Evolutionary conservation across 2,113 vertebrate species (phyloP).

Genomic region (Astur gentilis): DNA sequence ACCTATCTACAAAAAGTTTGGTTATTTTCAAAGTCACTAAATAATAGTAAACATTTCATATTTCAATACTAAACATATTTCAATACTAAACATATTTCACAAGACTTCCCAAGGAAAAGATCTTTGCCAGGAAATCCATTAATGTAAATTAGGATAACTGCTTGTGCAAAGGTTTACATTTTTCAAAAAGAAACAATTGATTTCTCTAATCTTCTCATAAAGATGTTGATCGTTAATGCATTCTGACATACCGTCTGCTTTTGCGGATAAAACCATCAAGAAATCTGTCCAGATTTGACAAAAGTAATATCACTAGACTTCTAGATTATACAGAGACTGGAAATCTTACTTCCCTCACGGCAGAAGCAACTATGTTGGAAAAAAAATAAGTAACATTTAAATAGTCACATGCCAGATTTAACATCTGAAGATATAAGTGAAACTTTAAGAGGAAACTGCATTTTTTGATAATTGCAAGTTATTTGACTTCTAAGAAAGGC

Average conservation of each 20-base stretch:
- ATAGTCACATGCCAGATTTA: neutral
- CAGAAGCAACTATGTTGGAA: neutral
- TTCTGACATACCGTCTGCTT: neutral
- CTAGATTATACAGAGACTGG: neutral
- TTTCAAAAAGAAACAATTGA: constrained; percentile 42
- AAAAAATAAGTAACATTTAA: neutral
- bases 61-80: neutral
- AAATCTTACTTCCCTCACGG: neutral
- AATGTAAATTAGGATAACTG: constrained; percentile 22
- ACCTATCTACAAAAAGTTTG: neutral
- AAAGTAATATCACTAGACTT: constrained; percentile 9
- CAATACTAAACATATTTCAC: neutral
- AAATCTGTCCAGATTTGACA: constrained; percentile 3
- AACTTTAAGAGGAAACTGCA: neutral
- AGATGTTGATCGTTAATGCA: constrained; percentile 1
- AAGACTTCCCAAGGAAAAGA: neutral
- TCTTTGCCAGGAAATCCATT: constrained; percentile 26
- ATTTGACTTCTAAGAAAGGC: neutral
- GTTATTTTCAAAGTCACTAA: neutral
- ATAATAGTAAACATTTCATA: neutral
- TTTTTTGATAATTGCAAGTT: neutral
- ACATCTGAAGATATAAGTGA: neutral
- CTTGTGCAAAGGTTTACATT: constrained; percentile 3
- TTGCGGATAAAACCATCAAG: constrained; percentile 34
- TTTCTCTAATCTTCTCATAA: constrained; percentile 48